Evolutionary conservation across 2,113 vertebrate species (phyloP).

Genomic region (Podarcis raffonei): DNA sequence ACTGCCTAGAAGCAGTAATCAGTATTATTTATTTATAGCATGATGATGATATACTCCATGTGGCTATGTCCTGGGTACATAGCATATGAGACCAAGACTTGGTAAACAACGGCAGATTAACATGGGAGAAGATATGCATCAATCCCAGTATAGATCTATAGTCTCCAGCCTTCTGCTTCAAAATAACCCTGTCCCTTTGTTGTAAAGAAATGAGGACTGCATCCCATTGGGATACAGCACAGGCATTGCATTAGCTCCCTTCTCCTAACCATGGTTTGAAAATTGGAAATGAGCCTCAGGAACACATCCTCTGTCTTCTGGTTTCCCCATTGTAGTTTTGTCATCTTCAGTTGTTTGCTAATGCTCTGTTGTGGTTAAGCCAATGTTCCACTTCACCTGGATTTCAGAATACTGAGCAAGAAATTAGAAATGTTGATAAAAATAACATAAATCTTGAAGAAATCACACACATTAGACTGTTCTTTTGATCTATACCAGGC

Average conservation of each 20-base stretch:
- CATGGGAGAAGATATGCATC: neutral
- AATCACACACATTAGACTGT: neutral
- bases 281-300: neutral
- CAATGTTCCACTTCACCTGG: neutral
- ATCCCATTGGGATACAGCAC: neutral
- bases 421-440: conserved; percentile 30
- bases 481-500: neutral
- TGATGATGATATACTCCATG: neutral
- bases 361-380: neutral
- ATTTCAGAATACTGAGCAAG: conserved; percentile 7
- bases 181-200: neutral
- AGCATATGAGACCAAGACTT: neutral
- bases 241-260: neutral
- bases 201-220: neutral
- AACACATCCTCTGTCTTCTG: neutral
- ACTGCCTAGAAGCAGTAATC: neutral
- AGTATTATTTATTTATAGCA: neutral
- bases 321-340: neutral
- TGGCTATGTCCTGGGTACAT: neutral
- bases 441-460: conserved; percentile 25
- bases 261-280: neutral
- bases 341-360: too few species aligned
- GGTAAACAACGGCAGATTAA: neutral
- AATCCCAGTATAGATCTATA: neutral
- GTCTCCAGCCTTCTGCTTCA: neutral